A percentile compares a stretch with the other conserved stretches of the same genome.
Conservation (phyloP, 2,113 vertebrate genomes). For the Grus americana region DNA sequence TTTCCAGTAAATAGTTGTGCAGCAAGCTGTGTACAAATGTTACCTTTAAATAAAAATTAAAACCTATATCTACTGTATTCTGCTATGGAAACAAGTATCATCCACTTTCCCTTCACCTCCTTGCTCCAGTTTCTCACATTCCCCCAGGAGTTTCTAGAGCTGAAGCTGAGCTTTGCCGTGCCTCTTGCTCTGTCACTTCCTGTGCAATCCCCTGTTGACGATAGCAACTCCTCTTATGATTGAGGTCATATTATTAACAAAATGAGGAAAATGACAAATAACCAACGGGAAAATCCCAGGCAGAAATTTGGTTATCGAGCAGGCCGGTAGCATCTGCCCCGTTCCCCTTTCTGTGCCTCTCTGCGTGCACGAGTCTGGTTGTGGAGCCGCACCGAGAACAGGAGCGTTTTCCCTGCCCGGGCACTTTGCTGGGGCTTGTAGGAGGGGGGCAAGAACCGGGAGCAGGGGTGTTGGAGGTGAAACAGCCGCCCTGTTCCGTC, state of each 20-base stretch:
- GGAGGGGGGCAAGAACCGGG: not conserved
- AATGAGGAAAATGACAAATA: not conserved
- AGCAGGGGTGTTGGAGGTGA: not conserved
- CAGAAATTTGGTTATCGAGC: not conserved
- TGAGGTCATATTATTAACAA: not conserved
- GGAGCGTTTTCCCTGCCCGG: rapidly evolving
- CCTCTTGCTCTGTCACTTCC: not conserved
- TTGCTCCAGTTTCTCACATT: not conserved
- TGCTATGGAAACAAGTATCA: not conserved
- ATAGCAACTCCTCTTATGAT: not conserved
- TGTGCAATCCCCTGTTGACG: rapidly evolving
- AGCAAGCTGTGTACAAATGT: not conserved
- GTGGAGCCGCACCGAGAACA: not conserved
- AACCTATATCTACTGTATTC: not conserved
- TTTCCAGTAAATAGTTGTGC: not conserved
- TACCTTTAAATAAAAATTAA: conserved; percentile 2
- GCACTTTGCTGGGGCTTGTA: not conserved
- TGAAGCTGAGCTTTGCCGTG: not conserved
- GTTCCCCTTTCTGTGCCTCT: rapidly evolving
- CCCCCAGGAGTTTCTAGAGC: not conserved
- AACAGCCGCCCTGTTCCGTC: rapidly evolving
- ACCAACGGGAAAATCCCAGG: not conserved
- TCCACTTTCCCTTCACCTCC: not conserved
- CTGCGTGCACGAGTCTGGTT: rapidly evolving
- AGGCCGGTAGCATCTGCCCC: rapidly evolving